Base-by-base conservation (phyloP, 35 echinoderm and acorn worm genomes). In the Chiridota heheva region DNA sequence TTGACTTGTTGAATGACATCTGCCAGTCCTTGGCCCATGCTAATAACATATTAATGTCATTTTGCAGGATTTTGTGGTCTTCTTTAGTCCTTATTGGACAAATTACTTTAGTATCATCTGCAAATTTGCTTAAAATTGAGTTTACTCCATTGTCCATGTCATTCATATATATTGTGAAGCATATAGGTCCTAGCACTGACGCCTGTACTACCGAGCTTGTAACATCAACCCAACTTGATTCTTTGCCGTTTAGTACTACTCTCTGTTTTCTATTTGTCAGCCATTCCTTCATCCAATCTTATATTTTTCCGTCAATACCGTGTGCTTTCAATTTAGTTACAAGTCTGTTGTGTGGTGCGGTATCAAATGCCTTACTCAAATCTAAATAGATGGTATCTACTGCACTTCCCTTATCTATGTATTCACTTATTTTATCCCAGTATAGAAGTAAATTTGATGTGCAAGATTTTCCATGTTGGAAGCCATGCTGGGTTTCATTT, bases 71-170 rank as follows among this genome's bases (percentile, higher is more conserved):
- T n/a, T 63, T 29, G 15, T 36, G 26, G 30, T 72, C 69, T 72
- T 22, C 1, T 7, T 72, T 41, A 4, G 25, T 72, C 3, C 2
- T 24, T 36, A 70, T 26, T 36, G 44, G 17, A 4, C 35, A 36
- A n/a, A 33, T 39, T 2, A 86, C 13, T 44, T 86, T 86, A 2
- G 84, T 86, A 36, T 78, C 71, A 86, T 78, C 84, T 13, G 71
- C 84, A 86, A 78, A 77, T 53, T 49, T 76, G n/a, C 42, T 66
- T 7, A 64, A 48, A 35, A 44, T 44, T 12, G 42, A 75, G n/a
- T n/a, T n/a, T n/a, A n/a, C n/a, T n/a, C n/a, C n/a, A n/a, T n/a
- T n/a, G n/a, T n/a, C n/a, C n/a, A n/a, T n/a, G n/a, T n/a, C n/a
- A n/a, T n/a, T n/a, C 22, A 57, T 86, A 76, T 49, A 58, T 24